phyloP scores from a whole-genome alignment of 2,113 vertebrate species.

The Fregetta grallaria region DNA sequence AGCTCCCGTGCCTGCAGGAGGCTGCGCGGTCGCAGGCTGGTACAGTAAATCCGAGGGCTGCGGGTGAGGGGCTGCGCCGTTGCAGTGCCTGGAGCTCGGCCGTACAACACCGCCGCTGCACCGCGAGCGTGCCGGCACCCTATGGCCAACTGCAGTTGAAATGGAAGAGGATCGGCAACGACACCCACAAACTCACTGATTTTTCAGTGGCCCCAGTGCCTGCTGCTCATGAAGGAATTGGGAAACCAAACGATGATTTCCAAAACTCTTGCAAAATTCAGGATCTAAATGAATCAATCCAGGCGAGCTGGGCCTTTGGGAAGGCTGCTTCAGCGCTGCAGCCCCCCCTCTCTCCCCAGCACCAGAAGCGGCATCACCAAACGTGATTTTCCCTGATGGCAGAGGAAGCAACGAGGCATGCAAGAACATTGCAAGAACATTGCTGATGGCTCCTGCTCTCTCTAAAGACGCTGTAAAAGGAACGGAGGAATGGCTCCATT shows the following conservation, averaged over 20 bases:
- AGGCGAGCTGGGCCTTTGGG: neutral
- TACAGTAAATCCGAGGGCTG: neutral
- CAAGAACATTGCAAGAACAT: neutral
- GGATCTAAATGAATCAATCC: rapidly evolving
- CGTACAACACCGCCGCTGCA: neutral
- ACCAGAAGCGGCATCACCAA: neutral
- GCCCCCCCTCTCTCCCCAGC: neutral
- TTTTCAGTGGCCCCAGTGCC: neutral
- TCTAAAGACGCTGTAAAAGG: rapidly evolving
- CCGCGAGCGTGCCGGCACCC: rapidly evolving
- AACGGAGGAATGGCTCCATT: neutral
- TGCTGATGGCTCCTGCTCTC: neutral
- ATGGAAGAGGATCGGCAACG: neutral
- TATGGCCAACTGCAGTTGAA: neutral
- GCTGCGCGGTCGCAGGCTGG: too few relatives aligned
- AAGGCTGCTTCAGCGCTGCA: neutral
- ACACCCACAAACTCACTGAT: neutral
- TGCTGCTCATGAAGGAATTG: neutral
- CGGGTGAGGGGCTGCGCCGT: rapidly evolving
- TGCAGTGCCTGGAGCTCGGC: neutral
- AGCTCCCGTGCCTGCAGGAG: too few relatives aligned
- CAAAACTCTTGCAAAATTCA: neutral
- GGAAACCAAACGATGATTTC: neutral
- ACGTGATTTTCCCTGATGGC: rapidly evolving
- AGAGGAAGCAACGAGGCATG: neutral